A percentile compares a stretch with the other conserved stretches of the same genome.
phyloP scores from a whole-genome alignment of 2,113 vertebrate genomes.

The Bagarius yarrelli region DNA sequence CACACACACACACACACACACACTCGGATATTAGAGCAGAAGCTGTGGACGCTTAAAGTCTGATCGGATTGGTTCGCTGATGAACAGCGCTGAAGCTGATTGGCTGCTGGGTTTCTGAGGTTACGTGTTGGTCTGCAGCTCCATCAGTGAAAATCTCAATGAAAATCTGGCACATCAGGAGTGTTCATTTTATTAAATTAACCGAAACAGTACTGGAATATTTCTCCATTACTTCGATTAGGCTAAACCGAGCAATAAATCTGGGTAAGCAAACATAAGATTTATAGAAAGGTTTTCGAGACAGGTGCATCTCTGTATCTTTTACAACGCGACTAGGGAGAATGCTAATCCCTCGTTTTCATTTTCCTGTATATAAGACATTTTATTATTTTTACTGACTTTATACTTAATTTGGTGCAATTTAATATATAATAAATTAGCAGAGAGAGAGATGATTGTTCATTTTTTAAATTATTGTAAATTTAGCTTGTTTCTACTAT shows the following conservation, averaged over 20 bases:
- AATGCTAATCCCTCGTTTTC: constrained; percentile 13
- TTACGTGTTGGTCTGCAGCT: neutral
- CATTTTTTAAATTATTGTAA: no score
- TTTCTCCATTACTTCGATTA: neutral
- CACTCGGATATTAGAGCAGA: neutral
- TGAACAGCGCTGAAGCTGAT: constrained; percentile 22
- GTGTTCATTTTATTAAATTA: neutral
- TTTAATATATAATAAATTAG: no score
- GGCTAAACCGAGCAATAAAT: neutral
- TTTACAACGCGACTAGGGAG: neutral
- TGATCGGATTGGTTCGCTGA: constrained; percentile 35
- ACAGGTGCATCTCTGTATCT: neutral
- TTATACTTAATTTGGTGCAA: no score
- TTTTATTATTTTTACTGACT: no score
- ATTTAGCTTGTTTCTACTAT: no score
- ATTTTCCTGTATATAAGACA: neutral
- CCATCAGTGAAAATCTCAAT: constrained; percentile 19
- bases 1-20: neutral
- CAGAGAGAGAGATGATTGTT: no score
- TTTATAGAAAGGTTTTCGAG: neutral
- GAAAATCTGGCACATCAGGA: constrained; percentile 28
- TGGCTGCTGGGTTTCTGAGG: constrained; percentile 16
- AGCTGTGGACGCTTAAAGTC: neutral
- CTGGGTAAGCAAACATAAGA: constrained; percentile 8
- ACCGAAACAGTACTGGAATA: neutral